phyloP scores from a whole-genome alignment of 2,888 invertebrate species.

The Trichacis sp. region DNA sequence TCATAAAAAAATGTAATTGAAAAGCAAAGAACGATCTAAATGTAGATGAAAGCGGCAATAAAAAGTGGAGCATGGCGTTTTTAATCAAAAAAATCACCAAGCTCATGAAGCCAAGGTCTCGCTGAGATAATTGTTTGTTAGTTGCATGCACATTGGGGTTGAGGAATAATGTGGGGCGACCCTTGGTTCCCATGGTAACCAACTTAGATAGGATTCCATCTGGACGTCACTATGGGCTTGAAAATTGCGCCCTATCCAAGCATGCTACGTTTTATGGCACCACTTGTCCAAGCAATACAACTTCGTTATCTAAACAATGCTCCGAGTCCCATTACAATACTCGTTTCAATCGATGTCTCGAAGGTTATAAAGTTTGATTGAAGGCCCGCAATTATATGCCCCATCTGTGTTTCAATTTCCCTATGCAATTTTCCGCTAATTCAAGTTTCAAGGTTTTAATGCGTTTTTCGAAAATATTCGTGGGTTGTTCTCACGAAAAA shows the following conservation, averaged over 20 bases:
- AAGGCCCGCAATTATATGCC: no score
- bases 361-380: no score
- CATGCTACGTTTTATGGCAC: neutral
- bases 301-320: neutral
- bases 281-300: neutral
- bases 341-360: no score
- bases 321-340: neutral
- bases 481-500: no score
- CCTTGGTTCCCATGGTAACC: conserved; percentile 25
- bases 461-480: no score
- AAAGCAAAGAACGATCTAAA: neutral
- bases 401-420: no score
- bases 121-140: conserved; percentile 10
- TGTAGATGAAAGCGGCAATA: neutral
- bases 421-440: no score
- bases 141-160: conserved; percentile 32
- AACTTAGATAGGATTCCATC: conserved; percentile 31
- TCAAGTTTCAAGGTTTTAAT: no score
- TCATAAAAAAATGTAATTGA: neutral
- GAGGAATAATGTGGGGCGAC: conserved; percentile 24
- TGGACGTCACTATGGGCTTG: no score
- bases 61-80: conserved; percentile 15
- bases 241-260: neutral
- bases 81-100: conserved; percentile 7
- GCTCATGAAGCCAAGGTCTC: neutral